A percentile compares a stretch with the other conserved stretches of the same genome.
Evolutionary conservation across 2,797 vertebrate genomes (phyloP).

Genomic region (Numenius phaeopus): DNA sequence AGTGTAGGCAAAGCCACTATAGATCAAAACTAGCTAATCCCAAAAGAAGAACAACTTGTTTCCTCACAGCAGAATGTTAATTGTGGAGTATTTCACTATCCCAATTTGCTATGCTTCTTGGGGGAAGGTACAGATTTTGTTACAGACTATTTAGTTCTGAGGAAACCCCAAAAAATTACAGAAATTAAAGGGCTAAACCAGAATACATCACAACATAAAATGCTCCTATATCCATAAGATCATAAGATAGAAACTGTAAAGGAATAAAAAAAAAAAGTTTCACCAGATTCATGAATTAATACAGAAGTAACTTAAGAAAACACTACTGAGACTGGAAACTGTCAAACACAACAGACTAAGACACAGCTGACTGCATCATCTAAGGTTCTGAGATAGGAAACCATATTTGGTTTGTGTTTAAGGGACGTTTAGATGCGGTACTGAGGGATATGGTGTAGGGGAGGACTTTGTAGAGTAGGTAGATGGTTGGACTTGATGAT

Average conservation of each 20-base stretch:
- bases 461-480: too few species aligned
- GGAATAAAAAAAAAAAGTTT: background rate
- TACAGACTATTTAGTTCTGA: background rate
- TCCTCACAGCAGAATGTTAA: background rate
- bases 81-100: background rate
- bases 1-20: background rate
- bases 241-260: background rate
- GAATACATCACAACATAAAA: background rate
- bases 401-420: too few species aligned
- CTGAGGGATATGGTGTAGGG: too few species aligned
- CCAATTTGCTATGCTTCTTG: background rate
- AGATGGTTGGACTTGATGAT: too few species aligned
- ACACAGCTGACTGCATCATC: background rate
- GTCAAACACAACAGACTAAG: background rate
- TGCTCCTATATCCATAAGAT: background rate
- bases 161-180: background rate
- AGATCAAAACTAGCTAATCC: background rate
- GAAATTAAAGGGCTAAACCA: background rate
- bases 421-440: too few species aligned
- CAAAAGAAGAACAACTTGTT: background rate
- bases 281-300: background rate
- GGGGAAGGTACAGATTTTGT: background rate
- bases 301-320: background rate
- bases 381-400: background rate
- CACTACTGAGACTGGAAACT: background rate